phyloP scores from a whole-genome alignment of 2,113 vertebrate species.

The Phrynosoma blainvillii region DNA sequence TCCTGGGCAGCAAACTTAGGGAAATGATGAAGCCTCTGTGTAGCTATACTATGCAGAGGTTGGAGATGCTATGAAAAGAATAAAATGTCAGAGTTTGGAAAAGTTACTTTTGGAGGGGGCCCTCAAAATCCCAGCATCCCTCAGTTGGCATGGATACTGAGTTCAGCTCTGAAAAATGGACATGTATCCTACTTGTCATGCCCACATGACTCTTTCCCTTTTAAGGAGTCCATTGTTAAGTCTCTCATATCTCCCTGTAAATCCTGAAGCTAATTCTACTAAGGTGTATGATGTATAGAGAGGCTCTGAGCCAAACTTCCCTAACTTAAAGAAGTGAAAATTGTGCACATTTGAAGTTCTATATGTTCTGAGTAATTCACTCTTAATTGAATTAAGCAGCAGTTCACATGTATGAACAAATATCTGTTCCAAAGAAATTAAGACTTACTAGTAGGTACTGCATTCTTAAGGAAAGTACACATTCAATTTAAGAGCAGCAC shows the following conservation, averaged over 20 bases:
- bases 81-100: neutral
- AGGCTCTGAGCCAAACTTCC: neutral
- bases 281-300: neutral
- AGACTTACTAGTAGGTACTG: neutral
- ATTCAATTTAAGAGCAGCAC: neutral
- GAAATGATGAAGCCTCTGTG: neutral
- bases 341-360: neutral
- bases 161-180: too few species aligned
- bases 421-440: neutral
- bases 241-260: neutral
- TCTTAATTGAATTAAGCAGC: neutral
- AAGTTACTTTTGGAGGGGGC: neutral
- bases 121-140: too few species aligned
- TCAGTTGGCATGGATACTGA: too few species aligned
- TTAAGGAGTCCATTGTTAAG: neutral
- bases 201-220: neutral
- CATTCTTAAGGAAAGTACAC: neutral
- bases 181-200: neutral
- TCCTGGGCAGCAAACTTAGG: neutral
- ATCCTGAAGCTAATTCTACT: neutral
- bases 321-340: neutral
- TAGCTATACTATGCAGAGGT: neutral
- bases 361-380: neutral
- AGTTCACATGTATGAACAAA: neutral
- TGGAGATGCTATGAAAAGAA: too few species aligned